Base-by-base conservation (phyloP, 1,140 invertebrate species). In the Tyrophagus putrescentiae region DNA sequence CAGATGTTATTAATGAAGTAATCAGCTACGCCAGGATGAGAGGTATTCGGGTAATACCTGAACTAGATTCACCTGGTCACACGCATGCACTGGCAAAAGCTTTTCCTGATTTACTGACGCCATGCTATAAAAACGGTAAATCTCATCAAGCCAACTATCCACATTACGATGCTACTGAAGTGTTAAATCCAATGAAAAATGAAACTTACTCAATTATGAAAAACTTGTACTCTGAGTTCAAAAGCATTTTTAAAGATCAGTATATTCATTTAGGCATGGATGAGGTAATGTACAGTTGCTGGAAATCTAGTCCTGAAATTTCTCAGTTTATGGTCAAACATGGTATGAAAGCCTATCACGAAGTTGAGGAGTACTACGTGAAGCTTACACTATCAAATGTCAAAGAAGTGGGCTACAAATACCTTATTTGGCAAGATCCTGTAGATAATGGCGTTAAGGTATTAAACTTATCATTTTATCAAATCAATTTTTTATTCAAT, bases 251-350 rank as follows among this genome's bases (percentile, higher is more conserved):
- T 69, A 79, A 78, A 0, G 88, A 92, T 65, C 71, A n/a, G 62
- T 89, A 83, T 69, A 67, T 91, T 32, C 89, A 93, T 73, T 68
- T 92, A 0, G 92, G 92, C 23, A 90, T 89, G 1, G 91, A 97
- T 72, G 92, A 97, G 76, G 88, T 95, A 1, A 77, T 76, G 31
- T 83, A 84, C 66, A 72, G 78, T 53, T 97, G 92, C 69, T 96
- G 91, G 87, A 52, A 74, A 58, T 82, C 78, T 50, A 91, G 88
- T 74, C 81, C 84, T 25, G 70, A 78, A 4, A 80, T 94, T n/a
- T 70, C 65, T 27, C 63, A 72, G 0, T 93, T 84, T 67, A 89
- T 92, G 84, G 60, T 68, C 4, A 28, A 69, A 0, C 69, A 79
- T 28, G 78, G 80, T 36, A 76, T 84, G 39, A 73, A 68, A 65